A percentile compares a stretch with the other conserved stretches of the same genome.
Conservation (phyloP, 2,113 vertebrate genomes). For the Paradisaea rubra region DNA sequence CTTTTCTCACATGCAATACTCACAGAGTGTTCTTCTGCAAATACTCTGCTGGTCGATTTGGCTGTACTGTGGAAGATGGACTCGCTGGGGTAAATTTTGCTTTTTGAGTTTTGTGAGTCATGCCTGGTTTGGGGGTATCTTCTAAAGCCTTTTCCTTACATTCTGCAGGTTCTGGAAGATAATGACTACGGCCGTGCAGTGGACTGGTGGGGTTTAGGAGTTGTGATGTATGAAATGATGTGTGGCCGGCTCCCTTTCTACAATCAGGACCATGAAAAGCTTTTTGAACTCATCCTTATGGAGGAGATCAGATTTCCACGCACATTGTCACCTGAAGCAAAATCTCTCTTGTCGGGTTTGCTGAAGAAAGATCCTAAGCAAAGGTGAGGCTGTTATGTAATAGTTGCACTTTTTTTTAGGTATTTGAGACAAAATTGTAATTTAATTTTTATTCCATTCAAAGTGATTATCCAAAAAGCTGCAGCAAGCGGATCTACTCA, state of each 20-base stretch:
- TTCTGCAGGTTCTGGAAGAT: constrained; percentile 78
- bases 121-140: background rate
- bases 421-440: background rate
- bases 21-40: background rate
- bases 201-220: constrained; percentile 83
- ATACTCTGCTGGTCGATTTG: background rate
- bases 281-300: constrained; percentile 83
- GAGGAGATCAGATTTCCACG: constrained; percentile 81
- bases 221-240: constrained; percentile 84
- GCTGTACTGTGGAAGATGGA: background rate
- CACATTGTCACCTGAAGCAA: constrained; percentile 79
- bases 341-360: constrained; percentile 77
- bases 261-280: constrained; percentile 81
- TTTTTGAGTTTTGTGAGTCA: background rate
- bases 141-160: background rate
- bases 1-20: background rate
- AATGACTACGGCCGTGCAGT: constrained; percentile 80
- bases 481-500: background rate
- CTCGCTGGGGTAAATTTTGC: background rate
- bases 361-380: constrained; percentile 81
- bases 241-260: constrained; percentile 82
- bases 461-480: background rate
- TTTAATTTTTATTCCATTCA: background rate
- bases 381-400: constrained; percentile 60
- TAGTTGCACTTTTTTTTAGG: background rate